These are phyloP conservation scores for Oryzias sinensis DNA, from an alignment of 2,797 vertebrate species.

Conservation along the genomic window DNA sequence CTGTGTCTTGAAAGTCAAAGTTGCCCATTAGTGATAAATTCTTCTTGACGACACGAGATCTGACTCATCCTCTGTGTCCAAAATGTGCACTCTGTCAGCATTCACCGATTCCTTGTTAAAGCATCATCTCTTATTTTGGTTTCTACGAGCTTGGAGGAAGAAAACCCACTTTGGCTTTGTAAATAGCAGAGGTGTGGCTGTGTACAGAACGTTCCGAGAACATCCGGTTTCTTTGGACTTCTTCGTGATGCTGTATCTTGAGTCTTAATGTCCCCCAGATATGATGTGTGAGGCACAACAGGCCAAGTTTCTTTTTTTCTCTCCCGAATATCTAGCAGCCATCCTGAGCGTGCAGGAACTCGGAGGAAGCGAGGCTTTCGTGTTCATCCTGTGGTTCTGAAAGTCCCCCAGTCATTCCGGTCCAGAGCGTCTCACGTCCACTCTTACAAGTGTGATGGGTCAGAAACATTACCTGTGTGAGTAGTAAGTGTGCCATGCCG, in stretches of 20 bases:
- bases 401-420: slow-evolving; percentile 50
- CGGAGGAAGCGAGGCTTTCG: slow-evolving; percentile 46
- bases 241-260: slow-evolving; percentile 67
- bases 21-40: slow-evolving; percentile 46
- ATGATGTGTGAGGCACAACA: slow-evolving; percentile 59
- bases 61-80: slow-evolving; percentile 58
- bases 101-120: slow-evolving; percentile 52
- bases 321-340: slow-evolving; percentile 22
- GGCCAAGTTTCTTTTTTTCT: slow-evolving; percentile 53
- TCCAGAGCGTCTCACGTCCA: slow-evolving; percentile 37
- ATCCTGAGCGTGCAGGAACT: slow-evolving; percentile 41
- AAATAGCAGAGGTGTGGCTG: slow-evolving; percentile 70
- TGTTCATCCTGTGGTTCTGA: slow-evolving; percentile 49
- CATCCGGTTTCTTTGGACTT: slow-evolving; percentile 68
- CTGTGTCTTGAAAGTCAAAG: slow-evolving; percentile 50
- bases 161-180: slow-evolving; percentile 69
- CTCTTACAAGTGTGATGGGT: slow-evolving; percentile 30
- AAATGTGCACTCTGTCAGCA: slow-evolving; percentile 45
- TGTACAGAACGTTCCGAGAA: slow-evolving; percentile 58
- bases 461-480: slow-evolving; percentile 45
- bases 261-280: slow-evolving; percentile 57
- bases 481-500: slow-evolving; percentile 55
- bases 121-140: slow-evolving; percentile 57
- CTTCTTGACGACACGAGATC: slow-evolving; percentile 39
- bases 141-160: slow-evolving; percentile 49